These are phyloP conservation scores for Dinomys branickii DNA, from an alignment of 2,113 vertebrate genomes.

Conservation along the genomic window DNA sequence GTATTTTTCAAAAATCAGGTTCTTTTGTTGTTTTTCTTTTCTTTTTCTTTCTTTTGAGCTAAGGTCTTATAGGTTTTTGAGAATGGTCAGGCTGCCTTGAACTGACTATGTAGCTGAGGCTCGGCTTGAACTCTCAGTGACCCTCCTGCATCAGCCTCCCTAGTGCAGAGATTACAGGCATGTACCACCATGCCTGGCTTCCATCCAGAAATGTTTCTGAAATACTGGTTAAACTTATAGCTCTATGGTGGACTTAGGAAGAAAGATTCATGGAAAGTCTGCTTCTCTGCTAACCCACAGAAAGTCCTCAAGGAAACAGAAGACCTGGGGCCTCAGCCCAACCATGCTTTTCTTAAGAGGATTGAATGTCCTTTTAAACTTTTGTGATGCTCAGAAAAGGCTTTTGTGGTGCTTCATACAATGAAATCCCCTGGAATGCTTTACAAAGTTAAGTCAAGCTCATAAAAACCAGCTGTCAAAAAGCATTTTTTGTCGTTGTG, in stretches of 20 bases:
- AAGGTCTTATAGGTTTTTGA: neutral
- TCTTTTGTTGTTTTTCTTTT: neutral
- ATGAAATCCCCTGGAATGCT: constrained; percentile 16
- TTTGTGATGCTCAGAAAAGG: constrained; percentile 4
- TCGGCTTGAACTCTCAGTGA: neutral
- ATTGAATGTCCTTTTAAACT: constrained; percentile 21
- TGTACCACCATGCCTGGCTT: neutral
- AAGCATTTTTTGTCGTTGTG: constrained; percentile 11
- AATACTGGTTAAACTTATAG: constrained; percentile 58
- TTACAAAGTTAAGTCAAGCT: constrained; percentile 24
- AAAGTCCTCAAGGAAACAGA: constrained; percentile 45
- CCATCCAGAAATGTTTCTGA: neutral
- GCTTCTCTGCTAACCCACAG: constrained; percentile 35
- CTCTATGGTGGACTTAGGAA: constrained; percentile 20
- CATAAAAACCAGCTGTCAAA: constrained; percentile 33
- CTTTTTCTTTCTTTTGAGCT: neutral
- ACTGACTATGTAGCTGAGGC: neutral
- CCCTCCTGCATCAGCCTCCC: neutral
- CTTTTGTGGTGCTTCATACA: constrained; percentile 31
- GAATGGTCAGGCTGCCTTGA: neutral
- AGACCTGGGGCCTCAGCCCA: neutral
- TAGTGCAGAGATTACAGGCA: neutral
- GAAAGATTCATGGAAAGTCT: neutral
- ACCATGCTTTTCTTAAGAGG: neutral
- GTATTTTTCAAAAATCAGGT: constrained; percentile 49